Conservation (phyloP, 2,113 vertebrate genomes). For the Phocoena sinus region DNA sequence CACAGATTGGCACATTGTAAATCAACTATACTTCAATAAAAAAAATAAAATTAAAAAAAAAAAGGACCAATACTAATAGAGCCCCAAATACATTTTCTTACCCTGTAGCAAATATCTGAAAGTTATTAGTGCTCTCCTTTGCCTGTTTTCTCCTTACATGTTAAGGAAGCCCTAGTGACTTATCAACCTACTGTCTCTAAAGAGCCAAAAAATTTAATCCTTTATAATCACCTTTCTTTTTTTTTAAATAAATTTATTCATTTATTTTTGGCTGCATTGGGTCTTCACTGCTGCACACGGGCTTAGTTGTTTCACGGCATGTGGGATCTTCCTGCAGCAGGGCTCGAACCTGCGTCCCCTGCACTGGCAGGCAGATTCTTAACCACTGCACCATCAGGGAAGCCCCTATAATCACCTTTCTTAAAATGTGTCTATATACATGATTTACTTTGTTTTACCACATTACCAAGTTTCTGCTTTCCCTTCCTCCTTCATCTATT, state of each 20-base stretch:
- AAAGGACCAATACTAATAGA: neutral
- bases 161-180: neutral
- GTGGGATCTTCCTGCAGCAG: no score
- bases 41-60: conserved; percentile 47
- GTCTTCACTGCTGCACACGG: no score
- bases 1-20: neutral
- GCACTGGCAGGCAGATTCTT: no score
- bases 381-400: no score
- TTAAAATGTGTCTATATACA: neutral
- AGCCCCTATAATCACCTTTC: neutral
- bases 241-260: no score
- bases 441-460: neutral
- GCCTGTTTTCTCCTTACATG: neutral
- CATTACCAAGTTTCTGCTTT: neutral
- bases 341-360: no score
- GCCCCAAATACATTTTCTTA: neutral
- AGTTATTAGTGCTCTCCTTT: neutral
- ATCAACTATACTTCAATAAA: neutral
- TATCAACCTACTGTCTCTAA: neutral
- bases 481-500: neutral
- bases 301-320: no score
- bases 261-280: no score
- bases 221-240: neutral
- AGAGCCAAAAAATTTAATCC: neutral
- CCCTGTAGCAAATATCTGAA: neutral